These are phyloP conservation scores for Temnopleurus reevesii DNA, from an alignment of 53 echinoderm and acorn worm genomes.

Conservation along the genomic window DNA sequence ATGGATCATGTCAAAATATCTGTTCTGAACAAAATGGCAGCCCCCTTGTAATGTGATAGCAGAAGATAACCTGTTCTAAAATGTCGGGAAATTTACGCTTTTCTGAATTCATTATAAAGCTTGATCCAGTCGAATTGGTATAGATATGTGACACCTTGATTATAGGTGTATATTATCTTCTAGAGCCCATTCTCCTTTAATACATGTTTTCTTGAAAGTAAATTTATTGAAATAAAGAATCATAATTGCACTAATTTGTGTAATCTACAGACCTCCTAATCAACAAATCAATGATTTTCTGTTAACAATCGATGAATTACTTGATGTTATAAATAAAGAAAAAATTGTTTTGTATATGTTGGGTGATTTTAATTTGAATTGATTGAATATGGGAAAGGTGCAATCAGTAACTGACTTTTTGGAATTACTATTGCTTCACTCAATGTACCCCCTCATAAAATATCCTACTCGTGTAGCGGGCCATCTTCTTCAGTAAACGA, in stretches of 20 bases:
- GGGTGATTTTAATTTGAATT: neutral
- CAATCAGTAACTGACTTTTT: neutral
- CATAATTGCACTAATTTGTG: neutral
- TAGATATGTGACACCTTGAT: neutral
- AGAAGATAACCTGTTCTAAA: no score
- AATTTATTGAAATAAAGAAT: neutral
- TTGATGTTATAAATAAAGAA: neutral
- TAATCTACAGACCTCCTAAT: neutral
- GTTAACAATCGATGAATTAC: neutral
- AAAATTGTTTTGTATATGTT: neutral
- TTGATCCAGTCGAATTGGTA: neutral
- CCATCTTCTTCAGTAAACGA: neutral
- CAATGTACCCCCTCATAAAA: neutral
- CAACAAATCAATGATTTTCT: neutral
- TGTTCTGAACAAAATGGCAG: no score
- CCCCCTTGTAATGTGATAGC: no score
- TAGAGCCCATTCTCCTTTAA: no score
- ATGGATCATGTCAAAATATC: no score
- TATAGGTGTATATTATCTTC: no score
- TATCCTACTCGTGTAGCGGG: neutral
- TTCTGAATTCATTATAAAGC: no score
- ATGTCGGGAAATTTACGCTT: no score
- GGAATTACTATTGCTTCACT: neutral
- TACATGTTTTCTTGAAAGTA: neutral
- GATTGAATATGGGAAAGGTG: neutral